phyloP scores from a whole-genome alignment of 2,113 vertebrate genomes.

The Leucosticte australis region DNA sequence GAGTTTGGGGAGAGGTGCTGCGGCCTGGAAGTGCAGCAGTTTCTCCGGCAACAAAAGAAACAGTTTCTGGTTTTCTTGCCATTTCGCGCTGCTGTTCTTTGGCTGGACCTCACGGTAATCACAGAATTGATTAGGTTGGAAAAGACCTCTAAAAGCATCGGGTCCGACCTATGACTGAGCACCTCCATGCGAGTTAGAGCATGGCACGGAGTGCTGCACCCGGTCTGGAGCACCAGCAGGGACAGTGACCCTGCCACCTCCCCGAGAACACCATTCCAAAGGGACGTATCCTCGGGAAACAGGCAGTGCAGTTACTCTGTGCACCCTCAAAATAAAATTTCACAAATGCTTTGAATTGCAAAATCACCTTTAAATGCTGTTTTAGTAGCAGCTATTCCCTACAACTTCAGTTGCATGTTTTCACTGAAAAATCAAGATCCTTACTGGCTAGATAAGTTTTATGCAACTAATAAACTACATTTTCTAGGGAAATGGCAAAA shows the following conservation, averaged over 20 bases:
- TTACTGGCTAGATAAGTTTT: background rate
- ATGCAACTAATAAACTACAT: background rate
- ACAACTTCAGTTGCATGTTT: background rate
- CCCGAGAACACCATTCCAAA: background rate
- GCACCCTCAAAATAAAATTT: fast-evolving
- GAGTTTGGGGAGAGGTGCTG: background rate
- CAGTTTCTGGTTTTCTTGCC: background rate
- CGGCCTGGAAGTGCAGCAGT: background rate
- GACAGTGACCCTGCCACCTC: background rate
- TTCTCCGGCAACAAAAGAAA: background rate
- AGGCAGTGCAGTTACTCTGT: fast-evolving
- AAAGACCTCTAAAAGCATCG: background rate
- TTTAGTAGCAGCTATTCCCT: background rate
- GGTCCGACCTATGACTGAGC: fast-evolving
- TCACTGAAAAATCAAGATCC: background rate
- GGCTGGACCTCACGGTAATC: background rate
- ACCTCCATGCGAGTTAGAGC: fast-evolving
- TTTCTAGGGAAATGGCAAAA: background rate
- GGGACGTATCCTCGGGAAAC: background rate
- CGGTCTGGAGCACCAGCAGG: background rate
- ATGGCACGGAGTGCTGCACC: fast-evolving
- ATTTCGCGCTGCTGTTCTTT: background rate
- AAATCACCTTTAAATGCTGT: background rate
- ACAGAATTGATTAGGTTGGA: background rate
- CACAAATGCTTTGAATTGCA: background rate